These are phyloP conservation scores for Podarcis cretensis DNA, from an alignment of 2,113 vertebrate genomes.

Conservation along the genomic window DNA sequence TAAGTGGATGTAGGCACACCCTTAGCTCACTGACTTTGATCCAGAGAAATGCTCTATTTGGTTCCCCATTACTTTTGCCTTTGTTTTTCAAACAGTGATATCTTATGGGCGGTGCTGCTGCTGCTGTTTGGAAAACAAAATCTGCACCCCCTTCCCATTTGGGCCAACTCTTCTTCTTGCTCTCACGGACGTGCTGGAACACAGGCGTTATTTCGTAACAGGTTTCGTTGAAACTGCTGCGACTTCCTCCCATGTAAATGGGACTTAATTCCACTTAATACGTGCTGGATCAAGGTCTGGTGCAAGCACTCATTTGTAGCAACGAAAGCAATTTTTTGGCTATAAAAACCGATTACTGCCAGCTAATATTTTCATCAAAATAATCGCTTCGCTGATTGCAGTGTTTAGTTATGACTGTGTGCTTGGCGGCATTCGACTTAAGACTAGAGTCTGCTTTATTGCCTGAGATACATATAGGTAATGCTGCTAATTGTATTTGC, in stretches of 20 bases:
- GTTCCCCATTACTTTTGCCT: not conserved
- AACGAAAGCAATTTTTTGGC: not conserved
- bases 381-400: not conserved
- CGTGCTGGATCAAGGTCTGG: not conserved
- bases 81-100: not conserved
- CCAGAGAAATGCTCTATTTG: not conserved
- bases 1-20: not conserved
- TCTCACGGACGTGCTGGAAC: not conserved
- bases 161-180: not conserved
- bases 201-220: not conserved
- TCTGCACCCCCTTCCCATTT: not conserved
- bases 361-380: not conserved
- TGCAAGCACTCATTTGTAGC: not conserved
- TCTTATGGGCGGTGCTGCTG: not conserved
- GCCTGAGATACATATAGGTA: not conserved
- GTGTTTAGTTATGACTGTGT: not conserved
- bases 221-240: not conserved
- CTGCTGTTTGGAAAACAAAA: not conserved
- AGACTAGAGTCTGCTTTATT: slow-evolving; percentile 1
- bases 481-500: not conserved
- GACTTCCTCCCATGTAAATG: not conserved
- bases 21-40: not conserved
- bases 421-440: not conserved
- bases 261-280: not conserved
- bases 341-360: not conserved